Evolutionary conservation across 2,888 invertebrate species (phyloP), one percentile per base, ranked within the genome.

Genomic region (Caenorhabditis angaria): DNA sequence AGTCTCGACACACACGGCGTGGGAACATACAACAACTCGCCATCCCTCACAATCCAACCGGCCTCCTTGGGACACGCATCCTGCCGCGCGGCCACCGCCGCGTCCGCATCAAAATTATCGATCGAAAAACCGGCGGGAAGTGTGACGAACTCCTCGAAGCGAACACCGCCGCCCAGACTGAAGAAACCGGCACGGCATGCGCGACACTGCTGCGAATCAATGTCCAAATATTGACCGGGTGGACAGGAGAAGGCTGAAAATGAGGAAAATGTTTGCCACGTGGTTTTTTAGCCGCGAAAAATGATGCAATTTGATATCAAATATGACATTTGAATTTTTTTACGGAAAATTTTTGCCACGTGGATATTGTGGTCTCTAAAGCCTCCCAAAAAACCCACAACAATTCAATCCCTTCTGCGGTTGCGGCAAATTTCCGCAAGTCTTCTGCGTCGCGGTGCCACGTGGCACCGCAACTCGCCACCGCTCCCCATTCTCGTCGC

Each of bases 391-490:
- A n/a, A 28, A 75, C 90, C 88, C 86, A 91, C 91, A 89, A 87
- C 91, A 91, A 71, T 89, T 89, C 63, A 89, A 86, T 24, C 90
- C 89, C 71, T 89, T 87, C 29, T 88, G 88, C 0, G 90, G 90
- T 60, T 88, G 83, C 58, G 88, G 88, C 32, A 90, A 87, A 12
- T 88, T 87, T 24, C 88, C 88, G 28, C 88, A 88, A n/a, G n/a
- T n/a, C n/a, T n/a, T n/a, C n/a, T n/a, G n/a, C 14, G 83, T 82
- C 76, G 63, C 54, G 10, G 81, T 81, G 18, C 81, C 80, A 22
- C 80, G 79, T 32, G 91, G 91, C 41, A 91, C 90, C 28, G 90
- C 89, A 1, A 91, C 91, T 67, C 90, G 87, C 91, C 91, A 91
- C 8, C 73, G 50, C 41, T 79, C 76, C 0, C 76, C 76, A 35